Evolutionary conservation across 2,113 vertebrate genomes (phyloP), one percentile per base, ranked within the genome.

Genomic region (Danio rerio): DNA sequence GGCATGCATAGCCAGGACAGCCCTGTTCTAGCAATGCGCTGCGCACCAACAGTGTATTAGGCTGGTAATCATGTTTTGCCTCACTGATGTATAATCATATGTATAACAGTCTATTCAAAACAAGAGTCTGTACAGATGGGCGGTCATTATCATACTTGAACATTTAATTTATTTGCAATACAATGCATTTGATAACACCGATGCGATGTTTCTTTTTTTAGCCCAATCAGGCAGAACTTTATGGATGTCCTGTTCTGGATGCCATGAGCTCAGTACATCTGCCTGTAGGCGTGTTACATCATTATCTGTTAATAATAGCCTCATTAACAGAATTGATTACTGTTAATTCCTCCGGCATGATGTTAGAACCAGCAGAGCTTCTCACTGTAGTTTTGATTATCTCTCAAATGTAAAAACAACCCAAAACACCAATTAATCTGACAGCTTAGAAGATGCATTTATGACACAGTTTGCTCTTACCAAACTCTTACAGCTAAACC

Each of bases 301-400:
- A 61, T 75, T 59, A 47, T 45, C 55, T 61, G 55, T 75, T 59
- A 59, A 61, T 75, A 47, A 75, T 59, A 45, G n/a, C 43, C 42
- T 83, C 80, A 85, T 86, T 89, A 87, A 84, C 71, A 85, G 42
- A 45, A 20, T 61, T 52, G 81, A 61, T 86, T 84, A 84, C 16
- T 76, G 43, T 53, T 81, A 86, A 55, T 88, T 74, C 31, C 40
- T 71, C 56, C 15, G 13, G 81, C 86, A 88, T 86, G 88, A 88
- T 74, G 69, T 53, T 43, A 82, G 59, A 15, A 56, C 59, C 9
- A 43, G 68, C 5, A 69, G 16, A 78, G 16, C 83, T 81, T 78
- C 80, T 66, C 72, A 66, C 77, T 75, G 82, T 78, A 87, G 80
- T 83, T 18, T 6, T 1, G 65, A 47, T n/a, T 9, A n/a, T 59